These are phyloP conservation scores for Ecdyonurus torrentis DNA, from an alignment of 2,888 invertebrate species.

Conservation along the genomic window DNA sequence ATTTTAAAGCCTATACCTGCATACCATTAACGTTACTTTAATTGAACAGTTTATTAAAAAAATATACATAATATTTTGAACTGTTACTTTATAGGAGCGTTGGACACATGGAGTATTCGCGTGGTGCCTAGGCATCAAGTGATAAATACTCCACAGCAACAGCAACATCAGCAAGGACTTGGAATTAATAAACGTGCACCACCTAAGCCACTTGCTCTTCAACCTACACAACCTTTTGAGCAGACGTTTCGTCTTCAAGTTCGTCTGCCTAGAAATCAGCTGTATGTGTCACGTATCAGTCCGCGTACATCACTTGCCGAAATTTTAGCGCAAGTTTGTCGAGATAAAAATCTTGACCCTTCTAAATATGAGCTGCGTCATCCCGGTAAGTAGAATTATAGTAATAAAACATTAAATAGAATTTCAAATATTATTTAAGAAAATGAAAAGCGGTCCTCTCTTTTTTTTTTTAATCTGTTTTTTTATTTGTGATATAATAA, in stretches of 20 bases:
- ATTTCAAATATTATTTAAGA: no score
- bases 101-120: constrained; percentile 31
- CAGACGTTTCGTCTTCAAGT: constrained; percentile 32
- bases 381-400: constrained; percentile 49
- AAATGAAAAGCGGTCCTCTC: no score
- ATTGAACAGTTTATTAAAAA: neutral
- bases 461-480: no score
- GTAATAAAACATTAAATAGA: no score
- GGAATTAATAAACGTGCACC: constrained; percentile 9
- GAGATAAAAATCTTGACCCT: constrained; percentile 56
- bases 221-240: constrained; percentile 28
- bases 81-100: constrained; percentile 22
- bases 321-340: constrained; percentile 52
- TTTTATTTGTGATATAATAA: no score
- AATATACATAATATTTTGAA: no score
- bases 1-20: no score
- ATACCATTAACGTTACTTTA: no score
- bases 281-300: constrained; percentile 57
- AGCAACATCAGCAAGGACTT: constrained; percentile 16
- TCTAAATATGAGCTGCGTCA: constrained; percentile 58
- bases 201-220: constrained; percentile 1
- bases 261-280: constrained; percentile 60
- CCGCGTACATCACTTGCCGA: constrained; percentile 49
- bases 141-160: constrained; percentile 13
- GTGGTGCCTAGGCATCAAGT: constrained; percentile 27